Evolutionary conservation across 2,797 vertebrate species (phyloP).

Genomic region (Liparis tanakae): DNA sequence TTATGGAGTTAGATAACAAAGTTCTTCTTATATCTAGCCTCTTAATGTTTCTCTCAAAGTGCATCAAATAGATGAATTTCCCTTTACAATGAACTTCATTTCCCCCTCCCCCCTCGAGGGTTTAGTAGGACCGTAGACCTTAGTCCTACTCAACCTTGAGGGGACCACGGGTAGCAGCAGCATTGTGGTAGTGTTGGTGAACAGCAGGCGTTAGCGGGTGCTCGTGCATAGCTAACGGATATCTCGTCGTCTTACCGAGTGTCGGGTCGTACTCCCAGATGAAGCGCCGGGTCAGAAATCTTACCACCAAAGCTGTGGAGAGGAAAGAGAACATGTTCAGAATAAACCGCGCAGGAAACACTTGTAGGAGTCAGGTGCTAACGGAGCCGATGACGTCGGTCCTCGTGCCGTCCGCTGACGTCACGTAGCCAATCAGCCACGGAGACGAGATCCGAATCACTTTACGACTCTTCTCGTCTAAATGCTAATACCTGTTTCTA

Average conservation of each 20-base stretch:
- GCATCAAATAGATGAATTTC: background rate
- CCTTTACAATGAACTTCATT: background rate
- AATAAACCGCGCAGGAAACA: constrained; percentile 10
- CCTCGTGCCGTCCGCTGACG: constrained; percentile 8
- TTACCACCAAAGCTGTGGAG: constrained; percentile 91
- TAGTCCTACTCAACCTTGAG: background rate
- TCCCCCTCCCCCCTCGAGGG: too few relatives aligned
- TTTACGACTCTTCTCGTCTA: constrained; percentile 49
- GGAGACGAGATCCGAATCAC: constrained; percentile 15
- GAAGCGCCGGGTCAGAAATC: constrained; percentile 96
- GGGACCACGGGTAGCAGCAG: too few relatives aligned
- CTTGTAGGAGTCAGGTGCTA: background rate
- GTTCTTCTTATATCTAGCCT: too few relatives aligned
- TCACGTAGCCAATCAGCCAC: constrained; percentile 22
- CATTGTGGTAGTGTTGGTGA: background rate
- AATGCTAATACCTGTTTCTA: constrained; percentile 47
- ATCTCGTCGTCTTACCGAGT: constrained; percentile 85
- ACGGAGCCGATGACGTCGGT: background rate
- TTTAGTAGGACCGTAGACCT: too few relatives aligned
- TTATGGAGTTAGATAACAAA: too few relatives aligned
- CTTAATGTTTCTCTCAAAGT: background rate
- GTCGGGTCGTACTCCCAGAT: constrained; percentile 99
- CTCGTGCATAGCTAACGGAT: background rate
- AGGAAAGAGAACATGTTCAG: constrained; percentile 35
- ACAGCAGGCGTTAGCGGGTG: background rate